Evolutionary conservation across 2,113 vertebrate genomes (phyloP), one percentile per base, ranked within the genome.

Genomic region (Tychaedon coryphoeus): DNA sequence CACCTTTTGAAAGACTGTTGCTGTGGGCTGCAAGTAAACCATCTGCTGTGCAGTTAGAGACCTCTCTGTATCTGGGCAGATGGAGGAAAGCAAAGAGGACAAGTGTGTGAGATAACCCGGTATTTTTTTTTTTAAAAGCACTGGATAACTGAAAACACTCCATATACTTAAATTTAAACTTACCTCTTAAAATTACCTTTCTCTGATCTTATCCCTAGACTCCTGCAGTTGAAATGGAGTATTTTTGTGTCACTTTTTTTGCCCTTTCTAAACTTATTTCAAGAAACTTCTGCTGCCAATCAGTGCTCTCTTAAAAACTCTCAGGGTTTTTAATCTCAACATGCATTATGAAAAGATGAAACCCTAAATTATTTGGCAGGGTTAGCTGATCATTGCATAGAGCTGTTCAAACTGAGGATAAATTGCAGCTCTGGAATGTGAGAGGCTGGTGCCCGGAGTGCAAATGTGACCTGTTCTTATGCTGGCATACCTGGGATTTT

Each of bases 81-180:
- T 94, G 95, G 93, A 96, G 74, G 62, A 90, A 88, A 95, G 92
- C 93, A 95, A 94, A 95, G 69, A 92, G 88, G 94, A 93, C 74
- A 64, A 95, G 81, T 90, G 80, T 97, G 84, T 93, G 94, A 97
- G 93, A 96, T 74, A 77, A 94, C 89, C 51, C 7, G 0, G 56
- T 88, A 72, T 2, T 47, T 77, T 74, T 64, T 74, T 64, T 93
- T 78, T 42, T 58, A 86, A 76, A 96, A 93, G 92, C 96, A 97
- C 95, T 97, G 97, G 96, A 97, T 97, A 86, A 95, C 76, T 96
- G 78, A 97, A 94, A 96, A 86, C 95, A 93, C 95, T 97, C 96
- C 92, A 80, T 81, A 34, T 57, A 92, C 88, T 80, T 79, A 88
- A 85, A 84, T 73, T 95, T 79, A 88, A 92, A 73, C 79, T 91